Base-by-base conservation (phyloP, 2,888 invertebrate species). In the Poecilobothrus nobilitatus region DNA sequence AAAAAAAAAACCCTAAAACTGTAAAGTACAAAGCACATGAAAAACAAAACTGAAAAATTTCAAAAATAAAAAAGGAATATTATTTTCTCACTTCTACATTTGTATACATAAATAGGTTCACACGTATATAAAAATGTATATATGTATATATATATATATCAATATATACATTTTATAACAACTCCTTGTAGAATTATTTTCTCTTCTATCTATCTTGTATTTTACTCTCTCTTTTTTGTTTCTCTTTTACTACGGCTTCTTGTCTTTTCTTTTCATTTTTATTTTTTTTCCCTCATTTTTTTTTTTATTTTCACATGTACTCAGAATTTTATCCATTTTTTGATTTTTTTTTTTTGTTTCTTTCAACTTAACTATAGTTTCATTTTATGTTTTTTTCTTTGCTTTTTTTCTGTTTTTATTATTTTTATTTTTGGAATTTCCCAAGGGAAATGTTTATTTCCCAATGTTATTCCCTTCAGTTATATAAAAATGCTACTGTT, bases 401-500 rank as follows among this genome's bases (percentile, higher is more conserved):
- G 7, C 53, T 37, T 8, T 53, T 18, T 12, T 53, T 53, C 53
- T 18, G 1, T 53, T 53, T 53, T 53, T 53, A 12, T 18, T 18
- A 18, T n/a, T 53, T 53, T n/a, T 53, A 18, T 18, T n/a, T 53
- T 53, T 53, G 15, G 53, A 53, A 53, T 53, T 53, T 53, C 53
- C 53, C 53, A 18, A 6, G 53, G 53, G 53, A 53, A 53, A 53
- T 53, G 53, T 53, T 53, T 53, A 53, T 53, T 53, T 53, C 53
- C 53, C 53, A 53, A 53, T 53, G 53, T 53, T 53, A 53, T 53
- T 53, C 53, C 53, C 53, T 53, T 53, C 53, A 53, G 53, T 53
- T 53, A 53, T 53, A 53, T 53, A 53, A 53, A 53, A 53, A 53
- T 53, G 53, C 53, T 53, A 53, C 53, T 53, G 53, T 53, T 53